Base-by-base conservation (phyloP, 2,888 invertebrate species). In the Ceramica pisi region DNA sequence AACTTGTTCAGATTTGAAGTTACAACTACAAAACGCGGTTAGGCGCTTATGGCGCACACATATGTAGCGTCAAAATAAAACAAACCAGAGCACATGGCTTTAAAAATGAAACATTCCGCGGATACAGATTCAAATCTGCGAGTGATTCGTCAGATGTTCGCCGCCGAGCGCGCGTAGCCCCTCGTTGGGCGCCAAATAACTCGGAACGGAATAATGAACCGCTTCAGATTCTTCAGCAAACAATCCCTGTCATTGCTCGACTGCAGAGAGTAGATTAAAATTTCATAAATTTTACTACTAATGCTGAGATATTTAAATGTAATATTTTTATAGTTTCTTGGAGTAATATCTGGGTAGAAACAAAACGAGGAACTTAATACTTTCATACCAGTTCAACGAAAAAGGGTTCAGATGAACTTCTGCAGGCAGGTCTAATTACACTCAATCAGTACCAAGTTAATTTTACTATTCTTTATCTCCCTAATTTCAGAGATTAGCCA, bases 131-230 rank as follows among this genome's bases (percentile, higher is more conserved):
- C 84, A 87, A 83, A 79, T 85, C 86, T 84, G 85, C 86, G 87
- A 91, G 89, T 89, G 90, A 92, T 90, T 90, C 90, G 88, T 91
- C 91, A 91, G 90, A 90, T 89, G 89, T 89, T 89, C 88, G 79
- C 83, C 84, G 89, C 81, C 81, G 83, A 90, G 86, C 85, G 86
- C 88, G 84, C 87, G 83, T 80, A 87, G 88, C 88, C 90, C 90
- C 90, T 90, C 90, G 90, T 91, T 92, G 91, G 91, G 92, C 90
- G 91, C 92, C 90, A 92, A 93, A 93, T 92, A 92, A 92, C 91
- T 93, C 89, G 90, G 92, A 92, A 91, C 91, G 87, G 90, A 92
- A 93, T 92, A 92, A 92, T 93, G 91, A 92, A 90, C 91, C 88
- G 90, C 91, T 91, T 91, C 91, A 90, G 90, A 91, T 91, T 92